Evolutionary conservation across 2,888 invertebrate species (phyloP), one percentile per base, ranked within the genome.

Genomic region (Clunio marinus): DNA sequence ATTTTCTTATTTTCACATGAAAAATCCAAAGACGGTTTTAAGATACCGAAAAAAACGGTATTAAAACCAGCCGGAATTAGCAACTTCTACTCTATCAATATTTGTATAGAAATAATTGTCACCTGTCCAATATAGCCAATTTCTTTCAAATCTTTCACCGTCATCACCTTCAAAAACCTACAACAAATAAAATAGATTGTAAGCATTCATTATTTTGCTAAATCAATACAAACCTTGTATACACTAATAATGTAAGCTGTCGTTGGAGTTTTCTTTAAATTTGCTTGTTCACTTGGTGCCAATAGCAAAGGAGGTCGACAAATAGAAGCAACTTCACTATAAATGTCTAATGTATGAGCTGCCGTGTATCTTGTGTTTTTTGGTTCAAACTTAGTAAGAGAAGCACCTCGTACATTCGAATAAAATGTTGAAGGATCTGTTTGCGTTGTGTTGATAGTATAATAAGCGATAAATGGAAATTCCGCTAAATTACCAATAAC

Each of bases 61-160:
- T n/a, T n/a, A n/a, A n/a, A n/a, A n/a, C n/a, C n/a, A n/a, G n/a
- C n/a, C n/a, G n/a, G n/a, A n/a, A n/a, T n/a, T n/a, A n/a, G n/a
- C n/a, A n/a, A n/a, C n/a, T n/a, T n/a, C n/a, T n/a, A n/a, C 17
- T 62, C 41, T 37, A 62, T 25, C 1, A 45, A n/a, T 5, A 62
- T 41, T 13, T 55, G 5, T 10, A 55, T 55, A 41, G 41, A 32
- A 32, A 32, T 8, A 8, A 8, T 8, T 7, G 13, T 24, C n/a
- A 57, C 66, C 94, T 25, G 94, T 94, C 95, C 95, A 95, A 76
- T 93, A 93, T 17, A 95, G 83, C 95, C 95, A 95, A 80, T 95
- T 94, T 73, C 91, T 85, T 78, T 95, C 95, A 77, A 95, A 91
- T 71, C 91, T 88, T 75, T 94, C 92, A 65, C 93, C 87, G 78